These are phyloP conservation scores for Dichetophora obliterata DNA, from an alignment of 2,888 invertebrate genomes.

Conservation along the genomic window DNA sequence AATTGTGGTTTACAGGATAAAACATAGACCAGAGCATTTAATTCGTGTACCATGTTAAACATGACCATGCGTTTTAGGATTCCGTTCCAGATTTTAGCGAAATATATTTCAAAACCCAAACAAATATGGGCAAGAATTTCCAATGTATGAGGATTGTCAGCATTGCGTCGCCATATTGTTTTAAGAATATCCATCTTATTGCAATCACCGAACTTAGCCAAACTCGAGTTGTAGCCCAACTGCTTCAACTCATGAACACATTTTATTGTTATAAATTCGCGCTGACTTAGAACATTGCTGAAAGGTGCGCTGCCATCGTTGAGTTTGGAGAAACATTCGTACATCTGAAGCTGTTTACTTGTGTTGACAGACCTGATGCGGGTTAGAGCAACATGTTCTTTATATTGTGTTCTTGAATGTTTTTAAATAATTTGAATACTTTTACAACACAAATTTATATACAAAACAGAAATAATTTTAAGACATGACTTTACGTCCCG, in stretches of 20 bases:
- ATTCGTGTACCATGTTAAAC: slow-evolving; percentile 65
- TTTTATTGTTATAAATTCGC: slow-evolving; percentile 66
- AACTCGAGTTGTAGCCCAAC: slow-evolving; percentile 66
- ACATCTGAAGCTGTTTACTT: slow-evolving; percentile 66
- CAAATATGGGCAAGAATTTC: slow-evolving; percentile 68
- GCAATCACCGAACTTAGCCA: slow-evolving; percentile 67
- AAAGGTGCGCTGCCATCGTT: slow-evolving; percentile 64
- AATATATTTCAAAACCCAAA: slow-evolving; percentile 65
- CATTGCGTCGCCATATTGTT: slow-evolving; percentile 66
- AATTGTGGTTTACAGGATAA: slow-evolving; percentile 63
- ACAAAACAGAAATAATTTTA: no score
- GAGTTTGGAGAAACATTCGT: slow-evolving; percentile 68
- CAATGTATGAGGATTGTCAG: slow-evolving; percentile 62
- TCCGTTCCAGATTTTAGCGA: slow-evolving; percentile 69
- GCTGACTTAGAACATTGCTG: slow-evolving; percentile 61
- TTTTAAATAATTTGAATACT: neutral
- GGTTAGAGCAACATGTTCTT: neutral
- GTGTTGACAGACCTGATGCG: slow-evolving; percentile 58
- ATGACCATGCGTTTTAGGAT: slow-evolving; percentile 68
- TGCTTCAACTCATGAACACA: slow-evolving; percentile 68
- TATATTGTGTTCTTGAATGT: no score
- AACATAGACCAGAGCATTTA: slow-evolving; percentile 66
- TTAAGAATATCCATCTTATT: slow-evolving; percentile 68
- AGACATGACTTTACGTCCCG: no score
- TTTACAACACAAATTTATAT: no score